Conservation (phyloP, 2,113 vertebrate genomes). For the Pachypanchax playfairii region DNA sequence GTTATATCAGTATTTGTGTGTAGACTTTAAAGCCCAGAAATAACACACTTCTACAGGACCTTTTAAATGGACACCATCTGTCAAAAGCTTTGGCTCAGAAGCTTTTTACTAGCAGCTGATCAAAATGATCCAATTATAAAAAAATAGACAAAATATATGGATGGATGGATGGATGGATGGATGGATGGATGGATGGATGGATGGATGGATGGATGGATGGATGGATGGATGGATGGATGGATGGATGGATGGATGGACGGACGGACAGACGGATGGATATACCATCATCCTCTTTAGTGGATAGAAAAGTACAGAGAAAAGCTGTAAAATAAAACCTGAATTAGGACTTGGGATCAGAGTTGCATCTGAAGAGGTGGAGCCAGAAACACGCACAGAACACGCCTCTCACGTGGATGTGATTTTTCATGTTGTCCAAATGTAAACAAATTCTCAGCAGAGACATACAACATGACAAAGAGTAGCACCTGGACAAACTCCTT, state of each 20-base stretch:
- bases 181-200: too few species aligned
- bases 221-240: too few species aligned
- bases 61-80: slow-evolving; percentile 78
- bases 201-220: too few species aligned
- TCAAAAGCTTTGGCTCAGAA: slow-evolving; percentile 62
- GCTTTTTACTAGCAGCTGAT: slow-evolving; percentile 50
- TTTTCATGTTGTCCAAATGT: slow-evolving; percentile 55
- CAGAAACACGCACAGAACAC: too few species aligned
- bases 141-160: too few species aligned
- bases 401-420: slow-evolving; percentile 37
- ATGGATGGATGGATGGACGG: too few species aligned
- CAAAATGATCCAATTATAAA: slow-evolving; percentile 46
- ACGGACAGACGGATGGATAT: too few species aligned
- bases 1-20: slow-evolving; percentile 50
- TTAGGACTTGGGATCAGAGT: too few species aligned
- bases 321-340: background rate
- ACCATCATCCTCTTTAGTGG: background rate
- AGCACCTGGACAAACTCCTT: slow-evolving; percentile 82
- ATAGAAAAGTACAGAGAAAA: too few species aligned
- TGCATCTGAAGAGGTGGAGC: too few species aligned
- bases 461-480: slow-evolving; percentile 61
- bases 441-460: slow-evolving; percentile 55
- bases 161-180: too few species aligned
- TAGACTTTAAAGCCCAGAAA: slow-evolving; percentile 62
- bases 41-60: slow-evolving; percentile 76